phyloP scores from a whole-genome alignment of 2,113 vertebrate species.

The Jaculus jaculus region DNA sequence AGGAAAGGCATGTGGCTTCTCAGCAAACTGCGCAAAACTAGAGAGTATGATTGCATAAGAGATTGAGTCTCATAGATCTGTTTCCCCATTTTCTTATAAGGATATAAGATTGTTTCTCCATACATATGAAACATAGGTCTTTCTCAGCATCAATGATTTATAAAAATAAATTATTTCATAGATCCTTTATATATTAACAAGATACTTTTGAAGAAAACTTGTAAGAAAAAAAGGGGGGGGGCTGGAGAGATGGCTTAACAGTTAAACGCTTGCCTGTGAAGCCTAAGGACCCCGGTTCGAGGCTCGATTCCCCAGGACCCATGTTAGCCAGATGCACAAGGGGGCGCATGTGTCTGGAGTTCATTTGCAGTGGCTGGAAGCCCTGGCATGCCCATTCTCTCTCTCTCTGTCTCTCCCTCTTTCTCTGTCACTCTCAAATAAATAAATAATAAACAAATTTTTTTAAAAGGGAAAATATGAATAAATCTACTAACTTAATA shows the following conservation, averaged over 20 bases:
- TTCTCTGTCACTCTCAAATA: too few species aligned
- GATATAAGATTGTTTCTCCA: not conserved
- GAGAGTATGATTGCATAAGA: too few species aligned
- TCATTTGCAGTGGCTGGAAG: too few species aligned
- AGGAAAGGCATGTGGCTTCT: not conserved
- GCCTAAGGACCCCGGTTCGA: too few species aligned
- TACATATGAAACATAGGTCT: not conserved
- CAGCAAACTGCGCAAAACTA: not conserved
- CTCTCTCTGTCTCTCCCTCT: too few species aligned
- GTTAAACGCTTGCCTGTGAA: too few species aligned
- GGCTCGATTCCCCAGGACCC: too few species aligned
- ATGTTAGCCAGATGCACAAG: too few species aligned
- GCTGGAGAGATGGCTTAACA: too few species aligned
- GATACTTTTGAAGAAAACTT: not conserved
- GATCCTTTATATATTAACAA: not conserved
- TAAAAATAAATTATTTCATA: slow-evolving; percentile 18
- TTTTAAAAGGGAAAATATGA: slow-evolving; percentile 5
- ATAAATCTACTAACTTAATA: not conserved
- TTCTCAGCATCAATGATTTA: not conserved
- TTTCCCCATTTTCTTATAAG: not conserved
- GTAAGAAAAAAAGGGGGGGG: not conserved
- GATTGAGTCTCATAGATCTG: not conserved
- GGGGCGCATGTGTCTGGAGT: too few species aligned
- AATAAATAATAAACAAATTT: too few species aligned
- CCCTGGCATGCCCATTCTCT: too few species aligned